Percentiles rank a stretch among this genome's conserved stretches.
phyloP scores from a whole-genome alignment of 2,113 vertebrate genomes.

The Mionectes macconnelli region DNA sequence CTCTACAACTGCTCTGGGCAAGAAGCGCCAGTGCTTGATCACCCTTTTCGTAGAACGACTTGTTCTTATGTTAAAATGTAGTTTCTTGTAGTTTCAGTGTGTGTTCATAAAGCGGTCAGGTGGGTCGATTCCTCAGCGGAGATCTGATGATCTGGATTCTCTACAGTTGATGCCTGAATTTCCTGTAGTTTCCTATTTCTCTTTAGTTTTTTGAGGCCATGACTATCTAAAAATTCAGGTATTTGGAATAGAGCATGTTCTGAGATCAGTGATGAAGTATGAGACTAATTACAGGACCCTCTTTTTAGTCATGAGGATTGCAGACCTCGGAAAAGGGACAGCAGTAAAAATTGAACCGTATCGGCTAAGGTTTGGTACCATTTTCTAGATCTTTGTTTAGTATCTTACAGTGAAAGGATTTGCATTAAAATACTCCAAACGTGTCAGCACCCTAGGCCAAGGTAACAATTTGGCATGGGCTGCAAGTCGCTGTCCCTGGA shows the following conservation, averaged over 20 bases:
- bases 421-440: background rate
- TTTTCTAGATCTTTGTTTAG: background rate
- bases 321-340: background rate
- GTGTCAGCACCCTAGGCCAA: background rate
- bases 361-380: background rate
- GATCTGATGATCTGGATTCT: background rate
- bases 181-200: background rate
- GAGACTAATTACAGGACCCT: background rate
- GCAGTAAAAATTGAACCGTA: background rate
- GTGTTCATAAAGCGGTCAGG: background rate
- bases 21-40: background rate
- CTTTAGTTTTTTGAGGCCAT: background rate
- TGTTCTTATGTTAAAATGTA: background rate
- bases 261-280: accelerated
- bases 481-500: background rate
- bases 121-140: background rate
- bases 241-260: background rate
- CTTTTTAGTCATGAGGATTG: background rate
- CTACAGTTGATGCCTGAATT: background rate
- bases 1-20: background rate
- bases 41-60: background rate
- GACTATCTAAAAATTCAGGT: background rate
- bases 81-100: background rate
- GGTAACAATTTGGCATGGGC: background rate
- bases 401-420: too few species aligned